Base-by-base conservation (phyloP, 2,888 invertebrate genomes). In the Nipponacmea schrenckii region DNA sequence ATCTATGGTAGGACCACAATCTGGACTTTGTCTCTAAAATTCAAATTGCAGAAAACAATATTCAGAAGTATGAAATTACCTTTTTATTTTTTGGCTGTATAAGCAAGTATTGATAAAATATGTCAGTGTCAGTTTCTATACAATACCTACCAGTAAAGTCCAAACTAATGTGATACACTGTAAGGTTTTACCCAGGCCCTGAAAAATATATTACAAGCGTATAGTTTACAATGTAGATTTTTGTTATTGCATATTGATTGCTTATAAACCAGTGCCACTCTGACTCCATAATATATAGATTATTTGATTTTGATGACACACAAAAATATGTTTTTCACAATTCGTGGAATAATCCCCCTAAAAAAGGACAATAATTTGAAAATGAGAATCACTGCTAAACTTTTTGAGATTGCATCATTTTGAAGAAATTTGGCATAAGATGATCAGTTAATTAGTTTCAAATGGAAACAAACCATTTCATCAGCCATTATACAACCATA, bases 401-500 rank as follows among this genome's bases (percentile, higher is more conserved):
- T n/a, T n/a, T n/a, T n/a, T n/a, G n/a, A n/a, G n/a, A n/a, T n/a
- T n/a, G n/a, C n/a, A n/a, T n/a, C n/a, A n/a, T n/a, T n/a, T n/a
- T n/a, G n/a, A n/a, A n/a, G n/a, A n/a, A n/a, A n/a, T n/a, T n/a
- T n/a, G n/a, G n/a, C n/a, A n/a, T n/a, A n/a, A n/a, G n/a, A n/a
- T n/a, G n/a, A n/a, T n/a, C n/a, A n/a, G n/a, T n/a, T n/a, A n/a
- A n/a, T n/a, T n/a, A n/a, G n/a, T n/a, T n/a, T n/a, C n/a, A n/a
- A n/a, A n/a, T n/a, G n/a, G n/a, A n/a, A n/a, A n/a, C n/a, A n/a
- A n/a, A 90, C 90, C 98, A 99, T 99, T 92, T 99, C 99, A 90
- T 99, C 99, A 3, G 99, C 99, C 98, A 99, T 99, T 65, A 99
- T 99, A 84, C 98, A 99, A 0, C 99, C 99, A 89, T 92, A 94